Evolutionary conservation across 1,140 invertebrate species (phyloP).

Genomic region (Cecropterus lyciades): DNA sequence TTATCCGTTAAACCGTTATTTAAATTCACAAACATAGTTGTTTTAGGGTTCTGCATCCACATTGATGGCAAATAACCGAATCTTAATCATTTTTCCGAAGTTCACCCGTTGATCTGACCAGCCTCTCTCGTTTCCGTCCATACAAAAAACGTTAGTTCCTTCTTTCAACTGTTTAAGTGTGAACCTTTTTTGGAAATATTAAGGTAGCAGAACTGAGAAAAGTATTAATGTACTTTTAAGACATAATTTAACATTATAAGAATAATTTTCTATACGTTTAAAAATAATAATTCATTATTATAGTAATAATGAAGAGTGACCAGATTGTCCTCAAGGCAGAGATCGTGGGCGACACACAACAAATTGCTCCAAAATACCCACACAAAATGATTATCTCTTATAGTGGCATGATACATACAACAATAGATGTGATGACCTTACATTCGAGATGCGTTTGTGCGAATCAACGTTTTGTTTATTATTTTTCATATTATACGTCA

Average conservation of each 20-base stretch:
- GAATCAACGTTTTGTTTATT: slow-evolving; percentile 49
- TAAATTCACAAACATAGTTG: slow-evolving; percentile 1
- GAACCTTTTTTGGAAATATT: no score
- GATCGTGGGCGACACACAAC: slow-evolving; percentile 55
- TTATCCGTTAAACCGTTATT: slow-evolving; percentile 46
- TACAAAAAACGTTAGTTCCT: no score
- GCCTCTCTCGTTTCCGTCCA: no score
- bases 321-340: slow-evolving; percentile 46
- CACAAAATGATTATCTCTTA: slow-evolving; percentile 73
- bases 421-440: slow-evolving; percentile 72
- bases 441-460: slow-evolving; percentile 38
- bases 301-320: neutral
- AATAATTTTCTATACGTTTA: no score
- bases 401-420: slow-evolving; percentile 63
- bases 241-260: no score
- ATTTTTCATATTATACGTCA: slow-evolving; percentile 1
- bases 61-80: no score
- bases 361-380: slow-evolving; percentile 69
- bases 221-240: no score
- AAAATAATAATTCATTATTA: neutral
- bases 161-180: no score
- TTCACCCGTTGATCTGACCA: no score
- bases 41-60: no score
- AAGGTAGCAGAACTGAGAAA: no score
- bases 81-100: no score